Evolutionary conservation across 1,140 invertebrate species (phyloP).

Genomic region (Aphidius gifuensis): DNA sequence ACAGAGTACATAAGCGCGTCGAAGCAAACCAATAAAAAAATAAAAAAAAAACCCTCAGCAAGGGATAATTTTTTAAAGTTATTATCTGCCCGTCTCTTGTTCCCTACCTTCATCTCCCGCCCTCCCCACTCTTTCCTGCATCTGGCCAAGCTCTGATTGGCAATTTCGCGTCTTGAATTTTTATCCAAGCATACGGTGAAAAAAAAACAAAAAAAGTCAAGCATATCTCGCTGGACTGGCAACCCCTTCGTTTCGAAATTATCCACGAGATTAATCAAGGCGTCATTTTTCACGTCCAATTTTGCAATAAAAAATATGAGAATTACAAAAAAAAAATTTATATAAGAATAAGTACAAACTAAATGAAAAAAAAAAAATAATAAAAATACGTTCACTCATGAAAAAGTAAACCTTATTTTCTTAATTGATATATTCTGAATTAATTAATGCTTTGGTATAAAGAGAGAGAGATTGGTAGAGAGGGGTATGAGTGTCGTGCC

Average conservation of each 20-base stretch:
- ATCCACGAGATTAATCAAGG: constrained; percentile 58
- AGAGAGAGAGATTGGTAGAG: constrained; percentile 31
- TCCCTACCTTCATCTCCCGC: constrained; percentile 17
- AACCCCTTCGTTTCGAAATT: constrained; percentile 58
- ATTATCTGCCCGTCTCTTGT: constrained; percentile 37
- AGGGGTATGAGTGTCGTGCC: neutral
- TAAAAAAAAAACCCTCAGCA: constrained; percentile 29
- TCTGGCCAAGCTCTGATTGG: constrained; percentile 43
- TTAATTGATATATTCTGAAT: constrained; percentile 59
- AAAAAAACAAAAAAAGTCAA: neutral
- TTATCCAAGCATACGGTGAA: constrained; percentile 36
- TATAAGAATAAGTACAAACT: neutral
- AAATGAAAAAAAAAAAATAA: constrained; percentile 9
- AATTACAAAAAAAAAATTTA: constrained; percentile 15
- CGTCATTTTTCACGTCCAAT: constrained; percentile 59
- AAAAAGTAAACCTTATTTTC: constrained; percentile 53
- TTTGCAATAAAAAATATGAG: constrained; percentile 50
- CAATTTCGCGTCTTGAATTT: constrained; percentile 58
- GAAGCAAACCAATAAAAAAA: constrained; percentile 48
- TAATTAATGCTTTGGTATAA: constrained; percentile 52
- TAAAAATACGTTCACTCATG: constrained; percentile 32
- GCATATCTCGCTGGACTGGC: neutral
- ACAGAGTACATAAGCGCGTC: constrained; percentile 35
- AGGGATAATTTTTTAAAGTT: constrained; percentile 55
- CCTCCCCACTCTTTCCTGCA: constrained; percentile 13